Evolutionary conservation across 2,797 vertebrate species (phyloP).

Genomic region (Darevskia nairensis): DNA sequence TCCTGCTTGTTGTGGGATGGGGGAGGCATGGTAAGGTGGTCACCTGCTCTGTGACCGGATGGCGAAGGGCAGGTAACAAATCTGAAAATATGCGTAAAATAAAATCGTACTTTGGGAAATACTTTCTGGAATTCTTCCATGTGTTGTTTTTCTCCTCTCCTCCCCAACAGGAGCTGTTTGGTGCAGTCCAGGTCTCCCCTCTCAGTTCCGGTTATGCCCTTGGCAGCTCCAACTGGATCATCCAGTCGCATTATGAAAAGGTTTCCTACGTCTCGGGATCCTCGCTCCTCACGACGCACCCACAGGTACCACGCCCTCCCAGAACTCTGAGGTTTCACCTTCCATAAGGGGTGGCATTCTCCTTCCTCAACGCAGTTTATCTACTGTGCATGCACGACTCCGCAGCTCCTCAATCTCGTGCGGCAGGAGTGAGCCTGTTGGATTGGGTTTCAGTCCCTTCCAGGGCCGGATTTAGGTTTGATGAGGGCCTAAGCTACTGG

Average conservation of each 20-base stretch:
- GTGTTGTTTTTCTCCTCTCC: neutral
- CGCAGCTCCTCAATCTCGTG: neutral
- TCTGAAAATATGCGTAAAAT: no score
- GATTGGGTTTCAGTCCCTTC: no score
- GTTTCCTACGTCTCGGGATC: constrained; percentile 97
- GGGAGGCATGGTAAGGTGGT: no score
- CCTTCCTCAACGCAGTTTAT: neutral
- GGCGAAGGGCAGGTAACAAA: no score
- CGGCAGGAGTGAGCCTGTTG: no score
- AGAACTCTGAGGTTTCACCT: neutral
- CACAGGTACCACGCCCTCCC: constrained; percentile 84
- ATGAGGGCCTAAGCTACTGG: no score
- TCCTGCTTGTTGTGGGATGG: neutral
- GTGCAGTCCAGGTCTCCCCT: constrained; percentile 93
- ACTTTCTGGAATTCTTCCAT: neutral
- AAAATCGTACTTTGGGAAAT: neutral
- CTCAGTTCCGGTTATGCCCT: constrained; percentile 96
- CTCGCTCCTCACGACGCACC: constrained; percentile 96
- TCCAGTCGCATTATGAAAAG: constrained; percentile 97
- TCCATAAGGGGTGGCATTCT: neutral
- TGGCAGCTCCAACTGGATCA: constrained; percentile 98
- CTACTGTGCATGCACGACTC: neutral
- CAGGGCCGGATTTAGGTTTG: no score
- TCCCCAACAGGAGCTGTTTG: constrained; percentile 90
- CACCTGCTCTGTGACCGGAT: no score